Base-by-base conservation (phyloP, 1,140 invertebrate species). In the Zophobas atratus region DNA sequence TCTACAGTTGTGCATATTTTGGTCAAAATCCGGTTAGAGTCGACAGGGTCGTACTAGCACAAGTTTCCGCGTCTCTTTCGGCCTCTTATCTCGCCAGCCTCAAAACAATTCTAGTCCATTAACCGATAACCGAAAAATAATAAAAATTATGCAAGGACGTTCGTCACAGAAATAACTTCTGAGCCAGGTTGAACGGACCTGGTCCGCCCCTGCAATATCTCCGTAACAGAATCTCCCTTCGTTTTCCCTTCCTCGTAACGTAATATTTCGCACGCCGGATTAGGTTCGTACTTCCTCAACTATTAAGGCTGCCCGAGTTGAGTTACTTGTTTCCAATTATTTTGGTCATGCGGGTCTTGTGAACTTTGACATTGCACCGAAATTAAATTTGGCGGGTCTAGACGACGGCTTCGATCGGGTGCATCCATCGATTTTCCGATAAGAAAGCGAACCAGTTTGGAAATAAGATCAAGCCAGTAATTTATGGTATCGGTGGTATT, bases 311-410 rank as follows among this genome's bases (percentile, higher is more conserved):
- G 56, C 56, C 32, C 34, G 35, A 6, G 20, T 35, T 6, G 20
- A 6, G 55, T 56, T 56, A 35, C 34, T 32, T 32, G 5, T 6
- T 56, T 32, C 5, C 1, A 56, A 20, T 5, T 32, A 20, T 60
- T 36, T 46, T 46, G 3, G 3, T 32, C 56, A 38, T 35, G 34
- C 6, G 32, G 34, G 34, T 56, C 34, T 35, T 35, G 20, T 60
- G 56, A 60, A 60, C 56, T 60, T 35, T 60, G 56, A 60, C 56
- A 36, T 35, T 60, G 38, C 56, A 20, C 20, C 43, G 43, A 46
- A 20, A 20, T 20, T 20, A 20, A 20, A 20, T 20, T 20, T 20
- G 20, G 3, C 43, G 43, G 6, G 56, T 60, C 56, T 60, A 60
- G 56, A 60, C 56, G 3, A 60, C 6, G 43, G 3, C 3, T 46